phyloP scores from a whole-genome alignment of 2,797 vertebrate genomes.

The Salmo trutta region DNA sequence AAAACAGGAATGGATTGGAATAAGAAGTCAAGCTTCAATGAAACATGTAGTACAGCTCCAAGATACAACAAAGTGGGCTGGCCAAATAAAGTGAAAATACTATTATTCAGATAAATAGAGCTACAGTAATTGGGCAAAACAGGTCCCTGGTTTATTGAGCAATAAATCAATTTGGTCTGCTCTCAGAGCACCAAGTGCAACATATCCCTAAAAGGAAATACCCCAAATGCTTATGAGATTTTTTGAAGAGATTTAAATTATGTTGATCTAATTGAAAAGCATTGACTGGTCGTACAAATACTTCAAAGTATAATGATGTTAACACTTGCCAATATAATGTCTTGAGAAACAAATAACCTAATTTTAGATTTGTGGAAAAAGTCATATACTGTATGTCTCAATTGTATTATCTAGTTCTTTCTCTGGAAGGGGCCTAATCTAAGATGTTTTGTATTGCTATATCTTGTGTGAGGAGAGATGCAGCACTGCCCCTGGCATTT shows the following conservation, averaged over 20 bases:
- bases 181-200: not conserved
- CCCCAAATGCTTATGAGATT: not conserved
- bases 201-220: not conserved
- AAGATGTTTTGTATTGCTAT: not conserved
- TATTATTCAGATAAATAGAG: conserved; percentile 56
- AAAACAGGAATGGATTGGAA: conserved; percentile 30
- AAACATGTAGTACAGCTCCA: conserved; percentile 32
- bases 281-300: too few species aligned
- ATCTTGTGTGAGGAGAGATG: conserved; percentile 10
- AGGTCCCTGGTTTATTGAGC: conserved; percentile 46
- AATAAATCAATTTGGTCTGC: conserved; percentile 46
- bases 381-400: not conserved
- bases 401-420: not conserved
- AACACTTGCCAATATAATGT: not conserved
- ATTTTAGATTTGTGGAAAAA: not conserved
- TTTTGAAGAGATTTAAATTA: not conserved
- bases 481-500: conserved; percentile 27
- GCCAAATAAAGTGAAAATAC: conserved; percentile 41
- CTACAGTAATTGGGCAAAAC: conserved; percentile 54
- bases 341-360: not conserved
- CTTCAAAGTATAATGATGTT: not conserved
- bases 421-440: not conserved
- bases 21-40: conserved; percentile 29
- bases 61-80: conserved; percentile 31
- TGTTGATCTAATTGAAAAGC: too few species aligned